phyloP scores from a whole-genome alignment of 2,888 invertebrate genomes.

The Hartigia nigra region DNA sequence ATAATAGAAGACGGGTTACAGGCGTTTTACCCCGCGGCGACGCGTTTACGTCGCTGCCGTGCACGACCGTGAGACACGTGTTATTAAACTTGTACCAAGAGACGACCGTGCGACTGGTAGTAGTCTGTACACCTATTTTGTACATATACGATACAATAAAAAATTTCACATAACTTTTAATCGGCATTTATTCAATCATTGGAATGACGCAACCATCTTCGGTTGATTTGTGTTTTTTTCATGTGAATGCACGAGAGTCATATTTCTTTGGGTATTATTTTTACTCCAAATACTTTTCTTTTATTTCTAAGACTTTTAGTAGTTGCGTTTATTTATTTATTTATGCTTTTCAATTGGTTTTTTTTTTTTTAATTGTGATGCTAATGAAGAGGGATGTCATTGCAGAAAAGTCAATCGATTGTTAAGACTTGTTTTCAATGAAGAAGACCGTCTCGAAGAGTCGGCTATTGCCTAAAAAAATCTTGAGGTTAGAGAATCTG shows the following conservation, averaged over 20 bases:
- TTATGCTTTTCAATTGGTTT: not conserved
- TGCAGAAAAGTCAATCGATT: not conserved
- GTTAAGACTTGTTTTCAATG: slow-evolving; percentile 1
- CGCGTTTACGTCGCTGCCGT: slow-evolving; percentile 38
- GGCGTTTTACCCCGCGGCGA: slow-evolving; percentile 42
- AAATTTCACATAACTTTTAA: slow-evolving; percentile 56
- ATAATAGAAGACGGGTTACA: slow-evolving; percentile 32
- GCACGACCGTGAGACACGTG: slow-evolving; percentile 2
- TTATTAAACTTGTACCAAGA: slow-evolving; percentile 9
- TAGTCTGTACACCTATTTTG: slow-evolving; percentile 65
- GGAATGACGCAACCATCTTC: not conserved
- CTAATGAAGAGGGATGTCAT: not conserved
- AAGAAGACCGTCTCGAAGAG: slow-evolving; percentile 20
- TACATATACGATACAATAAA: slow-evolving; percentile 66
- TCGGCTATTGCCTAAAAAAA: slow-evolving; percentile 10
- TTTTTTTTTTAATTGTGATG: not conserved
- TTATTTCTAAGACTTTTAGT: not conserved
- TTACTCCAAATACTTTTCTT: not conserved
- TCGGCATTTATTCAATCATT: slow-evolving; percentile 7
- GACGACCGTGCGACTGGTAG: slow-evolving; percentile 51
- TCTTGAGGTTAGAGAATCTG: slow-evolving; percentile 16
- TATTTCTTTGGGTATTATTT: not conserved
- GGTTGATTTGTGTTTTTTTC: not conserved
- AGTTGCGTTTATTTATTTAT: not conserved
- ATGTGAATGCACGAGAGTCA: not conserved